Base-by-base conservation (phyloP, 2,113 vertebrate genomes). In the Cariama cristata region DNA sequence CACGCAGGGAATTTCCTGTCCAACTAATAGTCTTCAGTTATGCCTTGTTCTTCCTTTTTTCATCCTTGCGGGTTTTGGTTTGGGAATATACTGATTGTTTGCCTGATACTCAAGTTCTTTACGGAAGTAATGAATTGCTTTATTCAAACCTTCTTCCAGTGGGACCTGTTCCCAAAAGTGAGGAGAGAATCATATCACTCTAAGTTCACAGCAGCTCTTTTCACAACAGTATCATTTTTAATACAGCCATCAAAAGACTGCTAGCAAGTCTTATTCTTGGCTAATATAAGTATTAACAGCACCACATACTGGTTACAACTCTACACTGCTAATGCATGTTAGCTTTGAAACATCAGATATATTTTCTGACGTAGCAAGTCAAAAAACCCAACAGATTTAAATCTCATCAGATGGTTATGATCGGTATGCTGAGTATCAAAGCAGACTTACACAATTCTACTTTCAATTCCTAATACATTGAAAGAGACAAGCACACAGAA, bases 1-100 rank as follows among this genome's bases (percentile, higher is more conserved):
- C 93, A 97, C 81, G 90, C 52, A 92, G 92, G 92, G 87, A 80
- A 67, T 49, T 76, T 96, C 76, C 71, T 68, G 84, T 93, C 93
- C 96, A 60, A 19, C 59, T 64, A 74, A 85, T 4, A 91, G 84
- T 67, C 80, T 96, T 99, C 98, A 99, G 98, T 98, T 99, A 97
- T 99, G 99, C 97, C 99, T 98, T 77, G 98, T 99, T 97, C 99
- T 98, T 93, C 99, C 99, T 97, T 99, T 99, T 97, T 99, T 99
- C 98, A 99, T 99, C 91, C 99, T 99, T 47, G 99, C 99, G 0
- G 99, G 99, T 98, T 99, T 99, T 33, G 99, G 99, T 97, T 99
- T 99, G 94, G 99, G 99, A 97, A 99, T 99, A 97, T 99, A 99
- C 92, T 99, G 99, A 93, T 99, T 99, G 96, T 99, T 99, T 11